Evolutionary conservation across 2,797 vertebrate species (phyloP), one percentile per base, ranked within the genome.

Genomic region (Poeciliopsis infans): DNA sequence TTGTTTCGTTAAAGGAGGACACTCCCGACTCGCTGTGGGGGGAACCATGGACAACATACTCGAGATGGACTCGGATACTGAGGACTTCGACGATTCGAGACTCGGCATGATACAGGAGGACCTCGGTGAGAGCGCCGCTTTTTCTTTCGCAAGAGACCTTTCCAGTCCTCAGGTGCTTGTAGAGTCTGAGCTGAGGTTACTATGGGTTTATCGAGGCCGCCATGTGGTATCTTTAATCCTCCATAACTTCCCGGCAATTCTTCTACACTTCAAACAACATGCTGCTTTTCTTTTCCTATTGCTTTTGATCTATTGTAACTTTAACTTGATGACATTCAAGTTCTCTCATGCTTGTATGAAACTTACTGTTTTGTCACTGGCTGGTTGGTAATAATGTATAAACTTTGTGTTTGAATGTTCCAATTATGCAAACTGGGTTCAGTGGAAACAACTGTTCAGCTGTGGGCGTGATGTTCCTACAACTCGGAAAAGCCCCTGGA

Each of bases 61-160:
- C 1, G 93, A 95, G 88, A 92, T 93, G 93, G 94, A 95, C 76
- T 91, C 86, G 1, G 93, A 92, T 2, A 49, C 51, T 0, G 88
- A 88, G 5, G 92, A 92, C 25, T 2, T 77, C 36, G 86, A 71
- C 12, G 94, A 92, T 0, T 31, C 57, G 0, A 77, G 75, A 0
- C 0, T 83, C 66, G 88, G 72, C 23, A 90, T 94, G 78, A 72
- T 94, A n/a, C 81, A 91, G 0, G 92, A 91, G n/a, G 93, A 90
- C 18, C 5, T 91, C 0, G 94, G 95, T 95, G 74, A 95, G 94
- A 74, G 5, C 43, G 0, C 31, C 0, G 41, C 15, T 73, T 59
- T 61, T 1, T 51, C 2, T 85, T 69, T 68, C 28, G 25, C 59
- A 61, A 59, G 4, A 71, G 1, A 7, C 23, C 5, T 46, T 64